Evolutionary conservation across 2,797 vertebrate species (phyloP).

Genomic region (Malurus splendens): DNA sequence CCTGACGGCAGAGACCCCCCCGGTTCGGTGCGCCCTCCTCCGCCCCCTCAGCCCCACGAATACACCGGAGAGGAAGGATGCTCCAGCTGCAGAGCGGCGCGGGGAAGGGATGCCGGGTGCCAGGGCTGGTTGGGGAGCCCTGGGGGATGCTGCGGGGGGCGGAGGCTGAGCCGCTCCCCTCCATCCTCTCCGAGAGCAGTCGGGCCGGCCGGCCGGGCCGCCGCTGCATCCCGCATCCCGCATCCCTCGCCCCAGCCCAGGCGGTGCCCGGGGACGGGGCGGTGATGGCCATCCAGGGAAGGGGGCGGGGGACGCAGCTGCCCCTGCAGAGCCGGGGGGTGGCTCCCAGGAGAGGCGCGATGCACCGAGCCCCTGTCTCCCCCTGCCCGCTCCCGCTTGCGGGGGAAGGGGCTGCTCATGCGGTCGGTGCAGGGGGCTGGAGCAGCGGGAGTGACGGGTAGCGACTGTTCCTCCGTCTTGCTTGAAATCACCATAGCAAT

Average conservation of each 20-base stretch:
- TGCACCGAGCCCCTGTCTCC: neutral
- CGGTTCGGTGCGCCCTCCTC: accelerated
- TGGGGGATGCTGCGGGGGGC: neutral
- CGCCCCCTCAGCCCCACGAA: neutral
- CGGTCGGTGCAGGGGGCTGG: conserved; percentile 18
- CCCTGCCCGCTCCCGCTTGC: neutral
- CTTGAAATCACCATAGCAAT: conserved; percentile 57
- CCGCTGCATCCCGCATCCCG: neutral
- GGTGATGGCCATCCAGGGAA: neutral
- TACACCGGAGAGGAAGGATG: neutral
- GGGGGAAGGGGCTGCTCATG: conserved; percentile 37
- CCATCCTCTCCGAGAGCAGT: neutral
- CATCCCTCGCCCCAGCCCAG: neutral
- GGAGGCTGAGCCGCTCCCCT: neutral
- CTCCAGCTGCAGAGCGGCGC: conserved; percentile 9
- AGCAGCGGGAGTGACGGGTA: conserved; percentile 7
- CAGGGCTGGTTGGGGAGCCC: neutral
- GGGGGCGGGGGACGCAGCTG: neutral
- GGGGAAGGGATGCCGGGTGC: neutral
- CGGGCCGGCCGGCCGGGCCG: neutral
- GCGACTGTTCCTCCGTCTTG: conserved; percentile 13
- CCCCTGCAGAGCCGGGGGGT: neutral
- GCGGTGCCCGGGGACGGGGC: neutral
- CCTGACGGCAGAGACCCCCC: neutral
- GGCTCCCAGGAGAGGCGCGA: neutral